A percentile compares a stretch with the other conserved stretches of the same genome.
Evolutionary conservation across 2,797 vertebrate genomes (phyloP).

Genomic region (Heliangelus exortis): DNA sequence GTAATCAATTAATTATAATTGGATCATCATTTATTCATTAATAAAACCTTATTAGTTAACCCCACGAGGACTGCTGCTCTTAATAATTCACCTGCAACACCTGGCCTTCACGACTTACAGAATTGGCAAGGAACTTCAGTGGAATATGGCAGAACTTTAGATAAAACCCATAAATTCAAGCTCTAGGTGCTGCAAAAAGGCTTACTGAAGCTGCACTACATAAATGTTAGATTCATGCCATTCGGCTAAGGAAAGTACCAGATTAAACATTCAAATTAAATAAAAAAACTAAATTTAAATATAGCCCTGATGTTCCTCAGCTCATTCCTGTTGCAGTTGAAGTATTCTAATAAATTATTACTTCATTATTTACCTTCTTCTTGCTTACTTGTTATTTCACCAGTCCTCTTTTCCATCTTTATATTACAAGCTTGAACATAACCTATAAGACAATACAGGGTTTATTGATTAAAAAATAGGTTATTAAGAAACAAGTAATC

Average conservation of each 20-base stretch:
- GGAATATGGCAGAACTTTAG: neutral
- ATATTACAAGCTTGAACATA: neutral
- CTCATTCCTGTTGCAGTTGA: neutral
- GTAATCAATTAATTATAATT: neutral
- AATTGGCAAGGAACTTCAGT: neutral
- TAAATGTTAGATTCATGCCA: neutral
- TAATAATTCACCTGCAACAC: neutral
- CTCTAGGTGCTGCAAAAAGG: neutral
- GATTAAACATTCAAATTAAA: neutral
- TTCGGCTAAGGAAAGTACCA: neutral
- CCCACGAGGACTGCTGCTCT: neutral
- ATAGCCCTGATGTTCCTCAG: neutral
- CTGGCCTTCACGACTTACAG: neutral
- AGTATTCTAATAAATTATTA: neutral
- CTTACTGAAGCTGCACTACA: neutral
- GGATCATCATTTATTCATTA: neutral
- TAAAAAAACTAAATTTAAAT: neutral
- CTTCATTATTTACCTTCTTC: neutral
- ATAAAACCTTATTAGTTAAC: neutral
- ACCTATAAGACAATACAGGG: neutral
- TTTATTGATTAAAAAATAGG: neutral
- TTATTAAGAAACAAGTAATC: neutral
- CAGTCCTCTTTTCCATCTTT: neutral
- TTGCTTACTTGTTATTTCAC: neutral
- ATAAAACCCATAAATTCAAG: neutral